These are phyloP conservation scores for Tanypteryx hageni DNA, from an alignment of 2,888 invertebrate species.

Conservation along the genomic window DNA sequence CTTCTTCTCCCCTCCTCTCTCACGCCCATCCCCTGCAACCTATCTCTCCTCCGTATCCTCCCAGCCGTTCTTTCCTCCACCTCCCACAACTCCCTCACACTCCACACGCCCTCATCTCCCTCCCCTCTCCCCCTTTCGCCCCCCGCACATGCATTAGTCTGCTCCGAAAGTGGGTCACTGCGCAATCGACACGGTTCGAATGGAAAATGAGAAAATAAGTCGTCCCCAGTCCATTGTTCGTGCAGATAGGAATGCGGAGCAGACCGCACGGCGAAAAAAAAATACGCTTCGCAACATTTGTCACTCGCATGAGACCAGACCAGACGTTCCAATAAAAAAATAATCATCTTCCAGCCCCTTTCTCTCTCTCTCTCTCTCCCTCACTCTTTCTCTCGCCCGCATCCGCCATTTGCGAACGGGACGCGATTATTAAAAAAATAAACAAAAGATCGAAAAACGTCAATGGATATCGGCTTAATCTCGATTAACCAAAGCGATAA, in stretches of 20 bases:
- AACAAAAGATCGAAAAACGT: not conserved
- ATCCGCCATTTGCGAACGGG: not conserved
- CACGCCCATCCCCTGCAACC: not conserved
- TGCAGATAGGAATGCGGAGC: slow-evolving; percentile 47
- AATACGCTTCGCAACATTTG: not conserved
- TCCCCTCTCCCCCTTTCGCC: not conserved
- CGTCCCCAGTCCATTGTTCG: slow-evolving; percentile 55
- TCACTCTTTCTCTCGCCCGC: not conserved
- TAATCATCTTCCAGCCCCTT: not conserved
- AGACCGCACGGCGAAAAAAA: slow-evolving; percentile 31
- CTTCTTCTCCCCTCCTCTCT: not conserved
- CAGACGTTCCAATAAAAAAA: not conserved
- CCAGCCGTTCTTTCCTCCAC: not conserved
- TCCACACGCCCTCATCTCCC: not conserved
- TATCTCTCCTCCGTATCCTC: not conserved
- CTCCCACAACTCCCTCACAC: not conserved
- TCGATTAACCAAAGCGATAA: not conserved
- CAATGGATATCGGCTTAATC: not conserved
- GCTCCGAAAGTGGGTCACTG: slow-evolving; percentile 54
- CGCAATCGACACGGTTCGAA: slow-evolving; percentile 60
- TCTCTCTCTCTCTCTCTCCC: not conserved
- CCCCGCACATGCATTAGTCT: slow-evolving; percentile 53
- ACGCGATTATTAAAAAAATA: not conserved
- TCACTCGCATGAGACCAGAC: slow-evolving; percentile 19
- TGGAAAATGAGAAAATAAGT: slow-evolving; percentile 62